Conservation (phyloP, 1,140 invertebrate species). For the Pentalonia nigronervosa region DNA sequence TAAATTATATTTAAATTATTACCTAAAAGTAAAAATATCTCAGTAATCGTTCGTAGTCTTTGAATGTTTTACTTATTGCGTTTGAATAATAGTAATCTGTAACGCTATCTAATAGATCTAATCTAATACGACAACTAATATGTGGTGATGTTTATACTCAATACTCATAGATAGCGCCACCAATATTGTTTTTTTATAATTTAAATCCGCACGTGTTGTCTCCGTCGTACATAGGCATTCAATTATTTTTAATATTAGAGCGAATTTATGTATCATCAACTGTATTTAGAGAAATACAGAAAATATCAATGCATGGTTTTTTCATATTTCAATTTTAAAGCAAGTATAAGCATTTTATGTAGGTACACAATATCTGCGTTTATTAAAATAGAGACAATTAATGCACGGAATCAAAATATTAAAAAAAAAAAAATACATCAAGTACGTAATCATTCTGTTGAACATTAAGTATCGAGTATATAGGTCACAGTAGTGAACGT, state of each 20-base stretch:
- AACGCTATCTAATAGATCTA: slow-evolving; percentile 39
- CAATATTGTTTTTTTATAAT: background rate
- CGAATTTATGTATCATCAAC: background rate
- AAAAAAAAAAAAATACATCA: no score
- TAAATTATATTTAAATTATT: background rate
- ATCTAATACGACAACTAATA: background rate
- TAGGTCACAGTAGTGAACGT: no score
- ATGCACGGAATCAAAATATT: no score
- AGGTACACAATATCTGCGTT: no score
- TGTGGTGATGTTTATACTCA: background rate
- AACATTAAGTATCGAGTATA: no score
- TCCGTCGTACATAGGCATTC: background rate
- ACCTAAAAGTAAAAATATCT: background rate
- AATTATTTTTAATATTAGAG: background rate
- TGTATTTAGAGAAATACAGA: background rate
- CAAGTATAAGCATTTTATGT: no score
- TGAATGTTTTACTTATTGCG: background rate
- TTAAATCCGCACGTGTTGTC: background rate
- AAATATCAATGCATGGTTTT: no score
- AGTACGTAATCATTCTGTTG: no score
- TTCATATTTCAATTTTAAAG: no score
- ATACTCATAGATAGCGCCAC: background rate
- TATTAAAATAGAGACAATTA: no score
- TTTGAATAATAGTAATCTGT: background rate
- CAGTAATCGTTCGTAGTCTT: background rate